Evolutionary conservation across 2,888 invertebrate genomes (phyloP).

Genomic region (Villa cingulata): DNA sequence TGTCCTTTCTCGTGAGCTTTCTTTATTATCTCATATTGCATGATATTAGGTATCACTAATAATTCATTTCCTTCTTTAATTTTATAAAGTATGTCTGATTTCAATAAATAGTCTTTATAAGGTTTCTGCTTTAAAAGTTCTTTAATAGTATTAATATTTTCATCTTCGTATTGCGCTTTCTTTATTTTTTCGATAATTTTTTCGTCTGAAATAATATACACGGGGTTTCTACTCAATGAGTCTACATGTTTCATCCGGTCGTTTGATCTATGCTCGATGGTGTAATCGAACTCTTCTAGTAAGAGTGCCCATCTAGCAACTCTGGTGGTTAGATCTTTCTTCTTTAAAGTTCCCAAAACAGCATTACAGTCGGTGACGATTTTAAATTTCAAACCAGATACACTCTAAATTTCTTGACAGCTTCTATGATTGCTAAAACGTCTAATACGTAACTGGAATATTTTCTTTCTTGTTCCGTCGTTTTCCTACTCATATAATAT

Average conservation of each 20-base stretch:
- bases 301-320: conserved; percentile 15
- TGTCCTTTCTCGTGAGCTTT: too few species aligned
- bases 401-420: not conserved
- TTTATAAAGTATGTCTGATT: too few species aligned
- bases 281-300: conserved; percentile 16
- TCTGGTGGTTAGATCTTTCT: conserved; percentile 11
- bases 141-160: too few species aligned
- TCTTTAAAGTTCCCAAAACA: conserved; percentile 13
- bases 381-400: conserved; percentile 12
- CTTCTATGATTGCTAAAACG: conserved; percentile 5
- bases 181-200: too few species aligned
- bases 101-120: too few species aligned
- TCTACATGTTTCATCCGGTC: conserved; percentile 16
- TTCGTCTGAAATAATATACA: conserved; percentile 3
- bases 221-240: conserved; percentile 15
- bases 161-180: too few species aligned
- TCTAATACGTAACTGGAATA: conserved; percentile 7
- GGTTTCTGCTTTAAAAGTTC: too few species aligned
- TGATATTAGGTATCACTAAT: too few species aligned
- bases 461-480: not conserved
- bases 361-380: conserved; percentile 14
- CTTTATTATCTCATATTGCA: too few species aligned
- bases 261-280: conserved; percentile 14
- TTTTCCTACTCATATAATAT: conserved; percentile 3
- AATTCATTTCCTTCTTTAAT: too few species aligned